These are phyloP conservation scores for Thermophis baileyi DNA, from an alignment of 2,113 vertebrate species.

Conservation along the genomic window DNA sequence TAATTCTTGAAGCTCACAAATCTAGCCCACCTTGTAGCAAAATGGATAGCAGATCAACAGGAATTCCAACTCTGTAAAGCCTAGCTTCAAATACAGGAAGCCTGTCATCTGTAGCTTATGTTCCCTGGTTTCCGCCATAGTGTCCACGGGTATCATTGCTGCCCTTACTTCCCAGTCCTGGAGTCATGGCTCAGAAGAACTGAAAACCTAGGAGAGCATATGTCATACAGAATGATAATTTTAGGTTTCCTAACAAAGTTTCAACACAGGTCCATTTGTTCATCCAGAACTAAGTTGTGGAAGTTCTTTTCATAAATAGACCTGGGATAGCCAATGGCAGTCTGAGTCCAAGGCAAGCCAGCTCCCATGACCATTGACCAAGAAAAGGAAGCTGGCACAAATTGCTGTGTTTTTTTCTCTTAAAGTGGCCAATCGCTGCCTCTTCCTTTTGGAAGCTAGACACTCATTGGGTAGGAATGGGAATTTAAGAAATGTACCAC, in stretches of 20 bases:
- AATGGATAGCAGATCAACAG: neutral
- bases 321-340: neutral
- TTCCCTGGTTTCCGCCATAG: neutral
- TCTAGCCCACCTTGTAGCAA: neutral
- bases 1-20: neutral
- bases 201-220: neutral
- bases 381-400: neutral
- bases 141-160: neutral
- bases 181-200: neutral
- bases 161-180: neutral
- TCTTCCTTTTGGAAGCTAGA: neutral
- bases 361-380: neutral
- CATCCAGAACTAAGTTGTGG: neutral
- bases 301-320: neutral
- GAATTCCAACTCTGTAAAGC: neutral
- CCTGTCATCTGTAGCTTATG: neutral
- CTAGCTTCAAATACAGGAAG: neutral
- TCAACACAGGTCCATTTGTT: neutral
- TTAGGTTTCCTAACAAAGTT: neutral
- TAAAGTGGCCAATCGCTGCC: neutral
- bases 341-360: neutral
- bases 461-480: neutral
- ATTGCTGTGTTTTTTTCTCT: neutral
- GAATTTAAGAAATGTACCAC: neutral
- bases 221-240: neutral